Evolutionary conservation across 2,113 vertebrate species (phyloP).

Genomic region (Nibea albiflora): DNA sequence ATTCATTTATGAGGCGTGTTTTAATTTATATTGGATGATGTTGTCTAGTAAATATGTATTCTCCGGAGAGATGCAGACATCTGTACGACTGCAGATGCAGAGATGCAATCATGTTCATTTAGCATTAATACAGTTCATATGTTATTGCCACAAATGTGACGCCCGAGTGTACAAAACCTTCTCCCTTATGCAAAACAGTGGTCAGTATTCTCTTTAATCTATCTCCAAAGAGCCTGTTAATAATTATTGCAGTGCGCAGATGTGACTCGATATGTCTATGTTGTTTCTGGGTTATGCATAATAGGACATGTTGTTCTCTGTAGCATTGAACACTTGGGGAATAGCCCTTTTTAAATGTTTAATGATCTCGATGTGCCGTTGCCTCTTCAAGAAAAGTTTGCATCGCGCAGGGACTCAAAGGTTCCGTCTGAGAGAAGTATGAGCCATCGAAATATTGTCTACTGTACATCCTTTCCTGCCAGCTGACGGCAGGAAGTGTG

Average conservation of each 20-base stretch:
- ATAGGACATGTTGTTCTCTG: slow-evolving; percentile 56
- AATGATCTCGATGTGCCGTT: slow-evolving; percentile 48
- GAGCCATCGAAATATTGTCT: slow-evolving; percentile 22
- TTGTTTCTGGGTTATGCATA: slow-evolving; percentile 70
- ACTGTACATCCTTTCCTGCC: not conserved
- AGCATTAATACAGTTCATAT: slow-evolving; percentile 10
- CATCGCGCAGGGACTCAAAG: not conserved
- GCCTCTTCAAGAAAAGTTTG: slow-evolving; percentile 42
- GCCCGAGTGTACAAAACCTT: not conserved
- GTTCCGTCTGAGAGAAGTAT: not conserved
- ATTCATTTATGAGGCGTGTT: slow-evolving; percentile 1
- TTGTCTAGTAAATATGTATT: not conserved
- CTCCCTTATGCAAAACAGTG: slow-evolving; percentile 32
- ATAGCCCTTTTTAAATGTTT: slow-evolving; percentile 65
- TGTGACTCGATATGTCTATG: slow-evolving; percentile 44
- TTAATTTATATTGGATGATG: slow-evolving; percentile 2
- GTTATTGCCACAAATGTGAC: slow-evolving; percentile 14
- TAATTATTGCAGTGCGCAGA: slow-evolving; percentile 43
- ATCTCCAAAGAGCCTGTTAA: slow-evolving; percentile 41
- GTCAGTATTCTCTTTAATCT: slow-evolving; percentile 59
- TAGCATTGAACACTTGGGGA: slow-evolving; percentile 43
- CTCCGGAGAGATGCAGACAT: slow-evolving; percentile 10
- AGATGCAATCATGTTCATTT: slow-evolving; percentile 50
- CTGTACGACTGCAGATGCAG: slow-evolving; percentile 19
- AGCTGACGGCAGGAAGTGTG: slow-evolving; percentile 6